These are phyloP conservation scores for Onychostruthus taczanowskii DNA, from an alignment of 2,113 vertebrate species.

Conservation along the genomic window DNA sequence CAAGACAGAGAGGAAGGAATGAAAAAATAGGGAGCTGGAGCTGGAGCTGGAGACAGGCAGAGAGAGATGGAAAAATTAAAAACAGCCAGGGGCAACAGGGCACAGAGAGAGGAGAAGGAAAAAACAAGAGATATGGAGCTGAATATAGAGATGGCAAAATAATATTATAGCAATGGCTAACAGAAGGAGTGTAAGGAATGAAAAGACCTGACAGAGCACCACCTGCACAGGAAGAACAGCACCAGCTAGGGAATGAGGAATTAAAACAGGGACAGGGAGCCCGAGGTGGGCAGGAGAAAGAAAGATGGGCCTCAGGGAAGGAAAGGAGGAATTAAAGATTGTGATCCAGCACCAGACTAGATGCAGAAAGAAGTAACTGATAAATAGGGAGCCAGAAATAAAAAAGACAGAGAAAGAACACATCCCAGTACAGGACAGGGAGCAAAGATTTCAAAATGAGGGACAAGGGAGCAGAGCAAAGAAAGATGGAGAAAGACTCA, in stretches of 20 bases:
- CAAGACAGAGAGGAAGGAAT: background rate
- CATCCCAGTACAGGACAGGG: background rate
- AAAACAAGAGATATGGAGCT: background rate
- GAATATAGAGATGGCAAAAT: background rate
- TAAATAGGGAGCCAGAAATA: background rate
- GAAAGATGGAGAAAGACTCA: background rate
- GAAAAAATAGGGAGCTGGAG: background rate
- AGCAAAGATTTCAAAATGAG: background rate
- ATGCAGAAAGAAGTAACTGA: background rate
- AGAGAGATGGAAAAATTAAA: background rate
- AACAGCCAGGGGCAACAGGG: background rate
- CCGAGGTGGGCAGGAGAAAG: background rate
- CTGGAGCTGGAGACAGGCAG: background rate
- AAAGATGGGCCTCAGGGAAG: background rate
- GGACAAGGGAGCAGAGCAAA: background rate
- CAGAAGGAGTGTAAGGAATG: background rate
- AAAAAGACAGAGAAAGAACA: background rate
- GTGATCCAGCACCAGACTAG: background rate
- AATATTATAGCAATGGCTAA: background rate
- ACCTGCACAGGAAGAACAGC: background rate
- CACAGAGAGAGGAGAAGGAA: background rate
- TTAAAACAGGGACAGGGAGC: background rate
- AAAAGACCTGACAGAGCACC: background rate
- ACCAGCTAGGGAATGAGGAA: background rate
- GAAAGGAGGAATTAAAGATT: background rate